These are phyloP conservation scores for Calidris pugnax DNA, from an alignment of 2,113 vertebrate species.

Conservation along the genomic window DNA sequence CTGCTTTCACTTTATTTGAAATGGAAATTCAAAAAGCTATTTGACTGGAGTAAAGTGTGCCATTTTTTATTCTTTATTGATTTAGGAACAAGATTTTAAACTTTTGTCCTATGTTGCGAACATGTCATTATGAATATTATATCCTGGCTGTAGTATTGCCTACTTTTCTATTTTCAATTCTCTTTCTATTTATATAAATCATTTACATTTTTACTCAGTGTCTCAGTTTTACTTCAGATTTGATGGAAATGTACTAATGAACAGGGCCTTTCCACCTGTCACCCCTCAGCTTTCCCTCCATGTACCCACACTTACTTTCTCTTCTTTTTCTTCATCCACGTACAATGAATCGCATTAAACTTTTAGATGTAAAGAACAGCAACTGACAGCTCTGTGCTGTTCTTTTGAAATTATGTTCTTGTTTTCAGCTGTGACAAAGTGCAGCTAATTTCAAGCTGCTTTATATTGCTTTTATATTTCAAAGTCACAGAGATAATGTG, in stretches of 20 bases:
- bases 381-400: neutral
- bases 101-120: neutral
- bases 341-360: neutral
- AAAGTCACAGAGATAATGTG: neutral
- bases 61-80: constrained; percentile 21
- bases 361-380: neutral
- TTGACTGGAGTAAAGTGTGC: neutral
- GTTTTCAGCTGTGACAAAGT: neutral
- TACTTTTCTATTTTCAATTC: neutral
- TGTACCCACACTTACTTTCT: neutral
- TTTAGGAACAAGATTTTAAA: constrained; percentile 24
- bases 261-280: neutral
- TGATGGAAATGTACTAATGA: neutral
- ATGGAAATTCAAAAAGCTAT: constrained; percentile 31
- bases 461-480: neutral
- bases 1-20: constrained; percentile 31
- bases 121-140: neutral
- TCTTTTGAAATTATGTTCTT: neutral
- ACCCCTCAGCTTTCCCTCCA: neutral
- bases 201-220: neutral
- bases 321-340: neutral
- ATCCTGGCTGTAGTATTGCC: neutral
- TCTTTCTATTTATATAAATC: neutral
- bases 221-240: neutral
- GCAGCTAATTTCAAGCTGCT: neutral